These are phyloP conservation scores for Spea multiplicata DNA, from an alignment of 2,113 vertebrate genomes.

Conservation along the genomic window DNA sequence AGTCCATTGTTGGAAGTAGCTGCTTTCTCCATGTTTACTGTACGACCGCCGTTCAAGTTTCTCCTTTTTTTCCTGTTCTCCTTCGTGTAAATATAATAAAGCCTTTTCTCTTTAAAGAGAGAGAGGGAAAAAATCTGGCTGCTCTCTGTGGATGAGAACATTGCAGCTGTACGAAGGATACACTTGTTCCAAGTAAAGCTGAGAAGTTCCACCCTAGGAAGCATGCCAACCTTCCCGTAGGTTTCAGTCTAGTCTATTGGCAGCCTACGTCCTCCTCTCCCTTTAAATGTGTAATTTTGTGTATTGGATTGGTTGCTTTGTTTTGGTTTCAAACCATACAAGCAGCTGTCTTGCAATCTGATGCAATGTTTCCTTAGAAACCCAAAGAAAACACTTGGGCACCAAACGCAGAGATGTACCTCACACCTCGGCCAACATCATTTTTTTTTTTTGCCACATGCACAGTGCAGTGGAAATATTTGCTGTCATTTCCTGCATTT, in stretches of 20 bases:
- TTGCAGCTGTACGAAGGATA: slow-evolving; percentile 67
- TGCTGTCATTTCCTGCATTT: slow-evolving; percentile 24
- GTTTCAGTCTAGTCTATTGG: slow-evolving; percentile 54
- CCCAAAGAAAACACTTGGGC: slow-evolving; percentile 74
- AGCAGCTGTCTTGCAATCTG: slow-evolving; percentile 80
- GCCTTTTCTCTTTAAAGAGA: slow-evolving; percentile 36
- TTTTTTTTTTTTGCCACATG: slow-evolving; percentile 71
- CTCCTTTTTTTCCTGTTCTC: slow-evolving; percentile 37
- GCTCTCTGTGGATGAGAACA: slow-evolving; percentile 65
- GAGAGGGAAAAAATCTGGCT: slow-evolving; percentile 54
- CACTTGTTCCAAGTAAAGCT: slow-evolving; percentile 66
- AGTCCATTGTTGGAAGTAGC: background rate
- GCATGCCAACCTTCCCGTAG: slow-evolving; percentile 57
- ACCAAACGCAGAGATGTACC: slow-evolving; percentile 71
- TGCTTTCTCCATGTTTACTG: background rate
- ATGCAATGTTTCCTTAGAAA: slow-evolving; percentile 80
- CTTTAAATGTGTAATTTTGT: slow-evolving; percentile 62
- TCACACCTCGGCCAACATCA: slow-evolving; percentile 73
- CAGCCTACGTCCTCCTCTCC: slow-evolving; percentile 52
- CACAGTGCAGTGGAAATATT: slow-evolving; percentile 64
- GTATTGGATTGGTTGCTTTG: slow-evolving; percentile 66
- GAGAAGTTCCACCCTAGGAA: slow-evolving; percentile 57
- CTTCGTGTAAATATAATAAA: slow-evolving; percentile 38
- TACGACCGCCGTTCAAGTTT: background rate
- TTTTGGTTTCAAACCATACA: slow-evolving; percentile 73